Conservation (phyloP, 2,888 invertebrate genomes). For the Steinernema scapterisci region DNA sequence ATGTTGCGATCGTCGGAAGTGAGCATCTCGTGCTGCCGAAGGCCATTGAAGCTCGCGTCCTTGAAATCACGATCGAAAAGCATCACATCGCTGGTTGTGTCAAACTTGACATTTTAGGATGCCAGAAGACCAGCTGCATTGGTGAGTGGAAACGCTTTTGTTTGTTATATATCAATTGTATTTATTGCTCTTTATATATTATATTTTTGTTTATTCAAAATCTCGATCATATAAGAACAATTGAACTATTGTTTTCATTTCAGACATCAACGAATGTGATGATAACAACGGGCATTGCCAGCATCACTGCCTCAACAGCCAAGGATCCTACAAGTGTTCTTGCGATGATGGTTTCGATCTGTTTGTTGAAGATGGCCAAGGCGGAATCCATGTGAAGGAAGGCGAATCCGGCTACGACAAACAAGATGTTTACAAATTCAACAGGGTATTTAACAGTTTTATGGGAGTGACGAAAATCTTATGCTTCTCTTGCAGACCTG, state of each 20-base stretch:
- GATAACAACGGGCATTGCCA: constrained; percentile 66
- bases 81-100: constrained; percentile 56
- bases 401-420: constrained; percentile 87
- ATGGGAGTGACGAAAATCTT: constrained; percentile 74
- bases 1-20: constrained; percentile 33
- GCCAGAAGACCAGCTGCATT: constrained; percentile 54
- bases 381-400: constrained; percentile 83
- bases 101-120: constrained; percentile 58
- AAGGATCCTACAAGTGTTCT: constrained; percentile 77
- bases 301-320: constrained; percentile 65
- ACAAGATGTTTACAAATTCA: constrained; percentile 73
- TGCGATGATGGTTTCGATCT: constrained; percentile 91
- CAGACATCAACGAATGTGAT: constrained; percentile 66
- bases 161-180: constrained; percentile 10
- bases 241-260: background rate
- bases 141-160: constrained; percentile 41
- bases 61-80: constrained; percentile 48
- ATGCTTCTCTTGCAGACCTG: constrained; percentile 44
- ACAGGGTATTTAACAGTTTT: constrained; percentile 80
- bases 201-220: too few relatives aligned
- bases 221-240: too few relatives aligned
- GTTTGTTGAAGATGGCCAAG: constrained; percentile 84
- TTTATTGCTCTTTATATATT: constrained; percentile 1
- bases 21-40: constrained; percentile 45
- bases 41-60: constrained; percentile 51